phyloP scores from a whole-genome alignment of 2,113 vertebrate species.

The Cinclus cinclus region DNA sequence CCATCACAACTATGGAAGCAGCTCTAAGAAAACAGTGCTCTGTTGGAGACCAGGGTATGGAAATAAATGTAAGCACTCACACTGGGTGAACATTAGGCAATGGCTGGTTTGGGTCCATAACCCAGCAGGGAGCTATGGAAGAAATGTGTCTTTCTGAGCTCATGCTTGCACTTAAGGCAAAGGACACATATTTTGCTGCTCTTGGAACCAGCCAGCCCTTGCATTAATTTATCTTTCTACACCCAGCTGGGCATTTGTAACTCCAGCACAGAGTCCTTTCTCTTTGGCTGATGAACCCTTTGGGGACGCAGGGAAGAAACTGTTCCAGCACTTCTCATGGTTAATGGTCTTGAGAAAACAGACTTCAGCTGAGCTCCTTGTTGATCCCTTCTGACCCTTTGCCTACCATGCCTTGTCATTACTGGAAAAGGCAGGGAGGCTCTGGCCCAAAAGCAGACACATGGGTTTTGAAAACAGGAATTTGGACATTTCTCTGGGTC shows the following conservation, averaged over 20 bases:
- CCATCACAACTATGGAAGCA: neutral
- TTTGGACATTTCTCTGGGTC: fast-evolving
- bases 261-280: neutral
- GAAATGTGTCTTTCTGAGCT: neutral
- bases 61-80: neutral
- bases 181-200: neutral
- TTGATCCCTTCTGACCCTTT: neutral
- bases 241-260: neutral
- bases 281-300: neutral
- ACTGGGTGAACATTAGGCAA: neutral
- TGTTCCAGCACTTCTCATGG: neutral
- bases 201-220: neutral
- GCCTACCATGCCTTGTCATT: neutral
- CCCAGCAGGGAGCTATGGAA: neutral
- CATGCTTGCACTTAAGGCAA: neutral
- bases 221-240: neutral
- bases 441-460: neutral
- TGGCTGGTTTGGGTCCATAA: neutral
- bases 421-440: neutral
- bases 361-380: neutral
- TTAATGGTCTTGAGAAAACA: neutral
- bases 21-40: neutral
- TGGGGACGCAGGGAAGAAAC: neutral
- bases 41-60: neutral
- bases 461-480: neutral